Evolutionary conservation across 2,113 vertebrate species (phyloP), one percentile per base, ranked within the genome.

Genomic region (Gopherus evgoodei): DNA sequence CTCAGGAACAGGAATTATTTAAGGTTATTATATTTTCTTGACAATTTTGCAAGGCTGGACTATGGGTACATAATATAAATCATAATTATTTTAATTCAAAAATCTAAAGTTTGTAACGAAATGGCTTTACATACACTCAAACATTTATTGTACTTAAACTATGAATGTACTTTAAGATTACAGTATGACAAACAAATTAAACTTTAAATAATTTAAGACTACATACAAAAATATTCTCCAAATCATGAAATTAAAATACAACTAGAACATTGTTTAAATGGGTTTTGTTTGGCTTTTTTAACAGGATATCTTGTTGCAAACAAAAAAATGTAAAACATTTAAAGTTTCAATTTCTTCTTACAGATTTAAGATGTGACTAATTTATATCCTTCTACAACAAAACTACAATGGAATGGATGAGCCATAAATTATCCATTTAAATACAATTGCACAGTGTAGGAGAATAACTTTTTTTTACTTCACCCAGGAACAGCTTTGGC

Each of bases 1-100:
- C 89, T 6, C 90, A 93, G 76, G 87, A 44, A 62, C 10, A 92
- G 84, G 76, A 88, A 75, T 59, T 25, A 35, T 86, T 94, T 91
- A 38, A 96, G 90, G 19, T 1, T 5, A 42, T 29, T 91, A 2
- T n/a, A 89, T 93, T 91, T 92, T 54, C 89, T 44, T 84, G 86
- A 17, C 14, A 72, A 81, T 91, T 81, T n/a, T 83, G 6, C 57
- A 83, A 90, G 16, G 59, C 1, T 84, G 42, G 49, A 24, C n/a
- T 92, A 22, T 76, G 69, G 49, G 56, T 90, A 10, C 57, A 2
- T 35, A 49, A 76, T 1, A 59, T 52, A 80, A 62, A 38, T 76
- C 84, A 92, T 90, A 56, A 17, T 56, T 88, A 83, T 14, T 90
- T 88, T 76, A 3, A 57, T 81, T 49, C 76, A 90, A 86, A 57